Conservation (phyloP, 2,113 vertebrate genomes). For the Apteryx owenii region DNA sequence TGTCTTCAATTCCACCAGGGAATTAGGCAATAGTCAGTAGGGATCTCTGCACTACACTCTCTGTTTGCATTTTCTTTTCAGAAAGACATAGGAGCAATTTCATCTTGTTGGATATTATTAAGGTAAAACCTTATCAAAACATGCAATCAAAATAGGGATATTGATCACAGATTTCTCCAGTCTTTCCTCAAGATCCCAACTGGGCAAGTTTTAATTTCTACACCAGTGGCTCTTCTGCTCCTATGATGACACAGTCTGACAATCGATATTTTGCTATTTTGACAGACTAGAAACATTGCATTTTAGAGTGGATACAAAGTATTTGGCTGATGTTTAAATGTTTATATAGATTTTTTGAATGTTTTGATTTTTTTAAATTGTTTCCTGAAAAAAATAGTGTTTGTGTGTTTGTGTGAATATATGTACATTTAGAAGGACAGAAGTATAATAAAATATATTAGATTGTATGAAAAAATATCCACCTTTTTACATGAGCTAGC, state of each 20-base stretch:
- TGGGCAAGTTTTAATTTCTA: not conserved
- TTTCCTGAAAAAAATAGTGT: not conserved
- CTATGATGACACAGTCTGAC: not conserved
- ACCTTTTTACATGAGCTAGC: not conserved
- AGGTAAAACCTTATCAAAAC: not conserved
- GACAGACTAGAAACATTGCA: not conserved
- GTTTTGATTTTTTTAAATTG: not conserved
- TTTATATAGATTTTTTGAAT: not conserved
- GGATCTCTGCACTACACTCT: not conserved
- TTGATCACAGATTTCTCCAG: not conserved
- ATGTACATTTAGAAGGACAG: not conserved
- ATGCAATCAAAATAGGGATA: not conserved
- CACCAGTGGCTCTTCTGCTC: not conserved
- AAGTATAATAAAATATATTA: not conserved
- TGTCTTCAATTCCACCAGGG: not conserved
- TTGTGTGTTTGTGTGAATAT: not conserved
- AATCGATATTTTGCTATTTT: not conserved
- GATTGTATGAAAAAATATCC: not conserved
- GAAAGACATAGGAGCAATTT: not conserved
- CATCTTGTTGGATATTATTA: not conserved
- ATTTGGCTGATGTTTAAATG: not conserved
- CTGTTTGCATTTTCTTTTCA: not conserved
- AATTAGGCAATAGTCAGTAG: not conserved
- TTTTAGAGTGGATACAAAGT: not conserved
- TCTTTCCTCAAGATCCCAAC: not conserved